phyloP scores from a whole-genome alignment of 2,888 invertebrate genomes.

The Calameuta pallipes region DNA sequence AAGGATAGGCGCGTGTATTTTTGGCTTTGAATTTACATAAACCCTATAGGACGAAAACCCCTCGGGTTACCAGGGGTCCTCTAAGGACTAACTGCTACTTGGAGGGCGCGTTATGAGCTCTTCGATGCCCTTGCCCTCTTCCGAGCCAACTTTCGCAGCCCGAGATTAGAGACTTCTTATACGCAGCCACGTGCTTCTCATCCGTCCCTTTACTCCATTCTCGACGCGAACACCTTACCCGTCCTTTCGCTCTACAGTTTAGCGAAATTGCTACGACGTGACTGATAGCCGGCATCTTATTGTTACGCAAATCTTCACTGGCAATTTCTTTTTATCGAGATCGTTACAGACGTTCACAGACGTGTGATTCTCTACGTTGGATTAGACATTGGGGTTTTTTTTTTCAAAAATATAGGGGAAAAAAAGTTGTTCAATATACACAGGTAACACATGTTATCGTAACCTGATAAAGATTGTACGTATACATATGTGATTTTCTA shows the following conservation, averaged over 20 bases:
- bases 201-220: slow-evolving; percentile 25
- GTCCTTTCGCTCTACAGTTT: slow-evolving; percentile 7
- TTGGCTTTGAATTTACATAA: slow-evolving; percentile 22
- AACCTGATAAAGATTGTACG: no score
- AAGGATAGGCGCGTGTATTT: slow-evolving; percentile 15
- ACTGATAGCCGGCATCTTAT: slow-evolving; percentile 22
- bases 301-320: slow-evolving; percentile 28
- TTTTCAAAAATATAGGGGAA: background rate
- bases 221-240: background rate
- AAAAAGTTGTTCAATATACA: background rate
- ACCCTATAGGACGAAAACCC: slow-evolving; percentile 12
- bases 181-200: slow-evolving; percentile 35
- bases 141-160: slow-evolving; percentile 31
- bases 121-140: slow-evolving; percentile 30
- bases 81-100: slow-evolving; percentile 42
- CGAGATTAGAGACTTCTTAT: slow-evolving; percentile 50
- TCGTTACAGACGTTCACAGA: slow-evolving; percentile 14
- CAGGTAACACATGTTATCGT: background rate
- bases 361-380: background rate
- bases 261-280: slow-evolving; percentile 24
- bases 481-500: no score
- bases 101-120: slow-evolving; percentile 40
- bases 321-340: slow-evolving; percentile 28
- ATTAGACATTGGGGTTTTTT: background rate
- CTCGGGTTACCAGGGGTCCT: slow-evolving; percentile 28